Percentiles rank a stretch among this genome's conserved stretches.
Evolutionary conservation across 2,888 invertebrate genomes (phyloP).

Genomic region (Odontomyia ornata): DNA sequence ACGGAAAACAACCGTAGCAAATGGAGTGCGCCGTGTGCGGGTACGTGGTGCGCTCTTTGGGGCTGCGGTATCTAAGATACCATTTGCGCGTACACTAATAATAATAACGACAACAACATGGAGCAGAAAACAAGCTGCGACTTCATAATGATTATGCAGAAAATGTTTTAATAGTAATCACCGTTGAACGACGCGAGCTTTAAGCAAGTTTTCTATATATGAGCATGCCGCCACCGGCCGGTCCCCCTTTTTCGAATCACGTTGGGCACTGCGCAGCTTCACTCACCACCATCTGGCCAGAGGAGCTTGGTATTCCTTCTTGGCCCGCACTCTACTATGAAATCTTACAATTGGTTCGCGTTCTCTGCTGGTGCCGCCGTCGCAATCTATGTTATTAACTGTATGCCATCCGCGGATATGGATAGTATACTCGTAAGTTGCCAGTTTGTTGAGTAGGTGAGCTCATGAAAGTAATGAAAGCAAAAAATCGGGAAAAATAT

Average conservation of each 20-base stretch:
- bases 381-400: not conserved
- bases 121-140: slow-evolving; percentile 41
- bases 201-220: slow-evolving; percentile 20
- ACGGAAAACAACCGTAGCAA: slow-evolving; percentile 37
- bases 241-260: slow-evolving; percentile 27
- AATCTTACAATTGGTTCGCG: not conserved
- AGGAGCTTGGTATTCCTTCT: slow-evolving; percentile 23
- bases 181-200: slow-evolving; percentile 38
- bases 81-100: slow-evolving; percentile 32
- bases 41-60: slow-evolving; percentile 22
- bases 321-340: not conserved
- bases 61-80: slow-evolving; percentile 30
- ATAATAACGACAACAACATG: slow-evolving; percentile 2
- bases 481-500: not conserved
- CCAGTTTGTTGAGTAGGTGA: slow-evolving; percentile 44
- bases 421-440: not conserved
- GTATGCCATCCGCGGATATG: slow-evolving; percentile 21
- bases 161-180: slow-evolving; percentile 50
- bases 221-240: slow-evolving; percentile 25
- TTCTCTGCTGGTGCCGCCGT: slow-evolving; percentile 13
- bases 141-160: slow-evolving; percentile 48
- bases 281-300: slow-evolving; percentile 46
- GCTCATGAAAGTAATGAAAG: slow-evolving; percentile 41
- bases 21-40: slow-evolving; percentile 8
- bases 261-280: slow-evolving; percentile 26